Base-by-base conservation (phyloP, 2,888 invertebrate genomes). In the Meghimatium bilineatum region DNA sequence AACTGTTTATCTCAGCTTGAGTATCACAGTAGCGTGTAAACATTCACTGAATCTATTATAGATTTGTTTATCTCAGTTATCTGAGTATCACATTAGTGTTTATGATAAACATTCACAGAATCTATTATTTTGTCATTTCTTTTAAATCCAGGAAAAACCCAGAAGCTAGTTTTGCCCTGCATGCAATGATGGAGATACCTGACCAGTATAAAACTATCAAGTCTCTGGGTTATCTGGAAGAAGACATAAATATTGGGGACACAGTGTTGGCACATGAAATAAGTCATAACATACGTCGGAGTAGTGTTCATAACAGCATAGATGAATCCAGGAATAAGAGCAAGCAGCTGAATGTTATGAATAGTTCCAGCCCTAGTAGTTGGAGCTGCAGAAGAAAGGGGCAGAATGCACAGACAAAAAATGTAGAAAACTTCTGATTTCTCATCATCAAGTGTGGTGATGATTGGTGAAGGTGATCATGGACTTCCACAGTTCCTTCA, bases 151-250 rank as follows among this genome's bases (percentile, higher is more conserved):
- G 91, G 60, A 92, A 92, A 77, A 89, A 91, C 85, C 92, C 93
- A 5, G 92, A 93, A 56, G 88, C 92, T 49, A 89, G 93, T 8
- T 94, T 95, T 87, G 95, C 95, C 3, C 91, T 95, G 38, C 94
- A 94, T 85, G 92, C 94, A 6, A 91, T 95, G 80, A 93, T 95
- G 92, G 94, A 95, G 86, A 93, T 94, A 29, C 94, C 94, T 0
- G 94, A 94, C 85, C 94, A 94, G 90, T 94, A 93, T 86, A 92
- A 92, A 78, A 91, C 90, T 26, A 92, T 93, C 60, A 90, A 91
- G 85, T 83, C 89, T 8, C 89, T 93, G 49, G 92, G 92, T 8
- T 93, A 87, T 75, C 82, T 87, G 20, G 76, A 81, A 0, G 76
- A 56, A 20, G 23, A 26, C 12, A 60, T 34, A 32, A 32, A 32